Percentiles rank a stretch among this genome's conserved stretches.
phyloP scores from a whole-genome alignment of 2,797 vertebrate genomes.

The Helicolenus hilgendorfi region DNA sequence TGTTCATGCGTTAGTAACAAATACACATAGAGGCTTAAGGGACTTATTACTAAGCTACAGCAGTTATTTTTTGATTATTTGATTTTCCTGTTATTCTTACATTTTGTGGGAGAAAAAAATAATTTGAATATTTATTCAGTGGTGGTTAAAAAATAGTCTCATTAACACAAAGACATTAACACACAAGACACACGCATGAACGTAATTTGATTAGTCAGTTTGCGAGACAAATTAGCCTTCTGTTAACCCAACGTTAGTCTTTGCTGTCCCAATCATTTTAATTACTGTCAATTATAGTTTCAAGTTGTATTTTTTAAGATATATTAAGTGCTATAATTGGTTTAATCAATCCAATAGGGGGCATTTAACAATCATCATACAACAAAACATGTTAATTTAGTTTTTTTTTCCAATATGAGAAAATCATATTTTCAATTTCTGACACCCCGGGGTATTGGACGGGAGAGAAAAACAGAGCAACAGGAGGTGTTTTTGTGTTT shows the following conservation, averaged over 20 bases:
- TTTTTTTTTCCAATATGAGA: neutral
- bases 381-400: neutral
- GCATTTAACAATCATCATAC: neutral
- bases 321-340: neutral
- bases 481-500: slow-evolving; percentile 26
- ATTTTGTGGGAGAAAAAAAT: slow-evolving; percentile 2
- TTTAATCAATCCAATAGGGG: slow-evolving; percentile 23
- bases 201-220: slow-evolving; percentile 35
- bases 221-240: slow-evolving; percentile 17
- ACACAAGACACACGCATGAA: neutral
- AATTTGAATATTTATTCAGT: slow-evolving; percentile 9
- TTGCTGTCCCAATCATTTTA: slow-evolving; percentile 4
- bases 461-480: neutral
- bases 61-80: slow-evolving; percentile 2
- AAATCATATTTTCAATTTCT: neutral
- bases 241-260: slow-evolving; percentile 9
- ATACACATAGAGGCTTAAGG: slow-evolving; percentile 11
- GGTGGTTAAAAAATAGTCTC: neutral
- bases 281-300: slow-evolving; percentile 10
- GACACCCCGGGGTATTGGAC: neutral
- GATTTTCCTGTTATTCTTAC: neutral
- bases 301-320: neutral
- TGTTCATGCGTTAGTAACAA: neutral
- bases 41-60: slow-evolving; percentile 9
- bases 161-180: slow-evolving; percentile 4